Evolutionary conservation across 2,797 vertebrate genomes (phyloP), one percentile per base, ranked within the genome.

Genomic region (Manis pentadactyla): DNA sequence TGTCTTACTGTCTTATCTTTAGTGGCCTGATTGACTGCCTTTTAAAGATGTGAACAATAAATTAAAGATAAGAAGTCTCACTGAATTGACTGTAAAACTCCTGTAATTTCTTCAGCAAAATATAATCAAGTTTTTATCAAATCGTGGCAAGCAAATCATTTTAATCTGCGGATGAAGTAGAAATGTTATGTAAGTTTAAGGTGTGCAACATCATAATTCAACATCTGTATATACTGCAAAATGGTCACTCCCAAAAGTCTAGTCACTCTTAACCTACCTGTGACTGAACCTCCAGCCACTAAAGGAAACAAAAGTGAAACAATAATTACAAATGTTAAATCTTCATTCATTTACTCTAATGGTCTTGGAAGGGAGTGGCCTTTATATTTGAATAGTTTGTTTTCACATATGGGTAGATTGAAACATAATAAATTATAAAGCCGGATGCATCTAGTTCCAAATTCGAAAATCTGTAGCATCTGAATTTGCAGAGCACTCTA

Each of bases 91-190:
- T 27, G 21, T 34, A 95, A 93, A 96, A 93, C 25, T 74, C 87
- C 27, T 85, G 4, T 85, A 92, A 89, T 93, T 87, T 53, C 68
- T 91, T 18, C 49, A 77, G 17, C 27, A 96, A 97, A 87, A 77
- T 49, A 29, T 4, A 95, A 59, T 78, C 7, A 53, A 29, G 18
- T 55, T 75, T 93, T 87, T 85, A 83, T 49, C 68, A 78, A 90
- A 92, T 85, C 79, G 3, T 93, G 31, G 21, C 18, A 88, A 94
- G 27, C 19, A 88, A 87, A 78, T 74, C 39, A 86, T 75, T 93
- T 94, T 49, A 73, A 34, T 74, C 64, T 92, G 13, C 71, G 7
- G 34, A 59, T 59, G 37, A 78, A 83, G 21, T 75, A 11, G 59
- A 89, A 87, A 82, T 29, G 31, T 31, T 31, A 74, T 1, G 4